phyloP scores from a whole-genome alignment of 2,888 invertebrate species.

The Mythimna loreyi region DNA sequence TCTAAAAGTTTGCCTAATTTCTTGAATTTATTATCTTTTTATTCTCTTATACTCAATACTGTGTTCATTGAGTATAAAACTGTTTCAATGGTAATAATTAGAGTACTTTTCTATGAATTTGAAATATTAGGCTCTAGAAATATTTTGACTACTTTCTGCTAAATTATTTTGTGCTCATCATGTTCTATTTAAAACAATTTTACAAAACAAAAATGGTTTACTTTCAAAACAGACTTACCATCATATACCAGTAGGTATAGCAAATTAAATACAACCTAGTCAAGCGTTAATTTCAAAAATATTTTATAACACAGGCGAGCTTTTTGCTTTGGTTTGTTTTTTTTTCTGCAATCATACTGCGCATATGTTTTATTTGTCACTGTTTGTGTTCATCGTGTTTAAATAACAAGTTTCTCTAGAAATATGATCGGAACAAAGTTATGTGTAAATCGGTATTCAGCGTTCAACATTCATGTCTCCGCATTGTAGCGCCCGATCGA shows the following conservation, averaged over 20 bases:
- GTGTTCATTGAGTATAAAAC: conserved; percentile 66
- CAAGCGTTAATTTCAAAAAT: not conserved
- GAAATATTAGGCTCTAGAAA: conserved; percentile 37
- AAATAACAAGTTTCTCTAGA: no score
- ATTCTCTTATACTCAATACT: conserved; percentile 61
- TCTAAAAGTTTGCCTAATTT: conserved; percentile 73
- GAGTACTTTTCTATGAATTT: conserved; percentile 50
- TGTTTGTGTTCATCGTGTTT: not conserved
- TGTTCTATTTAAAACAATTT: conserved; percentile 4
- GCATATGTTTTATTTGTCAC: not conserved
- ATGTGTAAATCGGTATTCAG: conserved; percentile 1
- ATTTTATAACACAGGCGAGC: not conserved
- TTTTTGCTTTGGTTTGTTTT: not conserved
- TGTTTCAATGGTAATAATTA: conserved; percentile 59
- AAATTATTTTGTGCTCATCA: conserved; percentile 7
- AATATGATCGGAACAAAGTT: not conserved
- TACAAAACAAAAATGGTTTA: conserved; percentile 7
- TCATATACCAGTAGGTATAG: not conserved
- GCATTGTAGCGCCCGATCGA: conserved; percentile 16
- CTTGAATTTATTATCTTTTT: conserved; percentile 71
- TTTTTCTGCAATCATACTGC: not conserved
- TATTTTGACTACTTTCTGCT: conserved; percentile 26
- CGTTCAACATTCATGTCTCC: not conserved
- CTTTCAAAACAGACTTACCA: not conserved
- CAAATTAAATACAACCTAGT: not conserved